Evolutionary conservation across 2,113 vertebrate species (phyloP).

Genomic region (Orcinus orca): DNA sequence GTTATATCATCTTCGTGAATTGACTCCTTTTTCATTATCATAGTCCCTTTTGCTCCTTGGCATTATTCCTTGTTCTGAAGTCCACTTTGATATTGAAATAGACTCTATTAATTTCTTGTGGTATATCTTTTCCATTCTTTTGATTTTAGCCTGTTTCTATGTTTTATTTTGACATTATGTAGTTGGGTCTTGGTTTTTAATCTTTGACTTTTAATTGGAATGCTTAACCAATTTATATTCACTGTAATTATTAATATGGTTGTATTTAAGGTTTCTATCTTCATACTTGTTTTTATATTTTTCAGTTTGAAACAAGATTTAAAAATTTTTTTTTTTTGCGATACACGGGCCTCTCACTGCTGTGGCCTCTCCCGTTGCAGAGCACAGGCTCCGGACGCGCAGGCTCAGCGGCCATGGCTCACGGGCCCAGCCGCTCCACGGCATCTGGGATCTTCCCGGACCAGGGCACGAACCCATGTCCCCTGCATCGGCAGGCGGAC

Average conservation of each 20-base stretch:
- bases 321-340: too few relatives aligned
- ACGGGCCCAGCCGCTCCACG: too few relatives aligned
- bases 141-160: background rate
- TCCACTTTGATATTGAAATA: background rate
- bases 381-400: too few relatives aligned
- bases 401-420: too few relatives aligned
- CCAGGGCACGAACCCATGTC: too few relatives aligned
- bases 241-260: background rate
- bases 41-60: background rate
- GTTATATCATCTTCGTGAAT: background rate
- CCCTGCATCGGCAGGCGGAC: too few relatives aligned
- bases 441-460: too few relatives aligned
- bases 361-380: too few relatives aligned
- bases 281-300: background rate
- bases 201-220: slow-evolving; percentile 8
- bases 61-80: background rate
- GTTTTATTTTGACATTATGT: background rate
- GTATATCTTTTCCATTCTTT: background rate
- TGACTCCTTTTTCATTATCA: background rate
- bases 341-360: too few relatives aligned
- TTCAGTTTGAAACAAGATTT: too few relatives aligned
- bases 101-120: background rate
- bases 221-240: background rate
- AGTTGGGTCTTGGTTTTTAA: background rate
- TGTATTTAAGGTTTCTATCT: background rate